Base-by-base conservation (phyloP, 2,797 vertebrate species). In the Xenentodon cancila region DNA sequence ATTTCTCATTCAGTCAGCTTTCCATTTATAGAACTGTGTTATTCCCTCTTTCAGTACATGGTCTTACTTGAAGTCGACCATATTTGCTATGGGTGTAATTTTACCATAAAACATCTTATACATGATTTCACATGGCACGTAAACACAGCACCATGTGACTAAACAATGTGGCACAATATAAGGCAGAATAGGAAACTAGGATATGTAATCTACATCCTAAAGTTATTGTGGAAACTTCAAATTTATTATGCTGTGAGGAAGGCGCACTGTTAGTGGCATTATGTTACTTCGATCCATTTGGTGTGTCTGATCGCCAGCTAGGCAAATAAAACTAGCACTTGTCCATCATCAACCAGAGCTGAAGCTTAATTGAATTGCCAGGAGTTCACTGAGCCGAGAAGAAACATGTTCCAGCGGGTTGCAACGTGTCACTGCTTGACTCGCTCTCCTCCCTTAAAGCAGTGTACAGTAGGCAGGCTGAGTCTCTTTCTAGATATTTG, bases 401-500 rank as follows among this genome's bases (percentile, higher is more conserved):
- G 47, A 44, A 50, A 53, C 53, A 45, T 40, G 51, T 15, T 40
- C 12, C 16, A 53, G 53, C 57, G 12, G 55, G 54, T 44, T 67
- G 53, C 57, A 15, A 1, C 51, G 2, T 54, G 48, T 70, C 45
- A 71, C 64, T 40, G 20, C 18, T n/a, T 50, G 52, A 62, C 63
- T 66, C 30, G 18, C 20, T 32, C 19, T 55, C 50, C 45, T 50
- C 16, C 19, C 27, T 19, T 30, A 15, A 19, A 51, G 18, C 49
- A 34, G 21, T 15, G 15, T 40, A 40, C 37, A 68, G 48, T 27
- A 12, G 30, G 30, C 30, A 30, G 30, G 56, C 65, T 58, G 45
- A 68, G 53, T 69, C 46, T 57, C 27, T 59, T 53, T 9, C 40
- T 11, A 59, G 27, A 22, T 59, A 19, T 47, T 65, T 64, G 22